These are phyloP conservation scores for Melanaphis sacchari DNA, from an alignment of 1,140 invertebrate genomes.

Conservation along the genomic window DNA sequence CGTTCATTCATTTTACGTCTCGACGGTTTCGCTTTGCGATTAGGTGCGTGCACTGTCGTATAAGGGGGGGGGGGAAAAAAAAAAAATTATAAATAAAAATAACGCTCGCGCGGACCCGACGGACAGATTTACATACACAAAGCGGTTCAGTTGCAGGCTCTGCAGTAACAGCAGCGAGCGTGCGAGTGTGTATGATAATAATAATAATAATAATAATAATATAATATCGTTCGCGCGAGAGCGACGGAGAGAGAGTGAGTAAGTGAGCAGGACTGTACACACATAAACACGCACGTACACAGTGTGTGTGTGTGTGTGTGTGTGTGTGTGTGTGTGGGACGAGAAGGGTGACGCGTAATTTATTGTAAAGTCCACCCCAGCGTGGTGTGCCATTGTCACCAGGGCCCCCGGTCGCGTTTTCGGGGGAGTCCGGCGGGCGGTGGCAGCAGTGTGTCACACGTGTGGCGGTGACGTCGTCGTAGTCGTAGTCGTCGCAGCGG, in stretches of 20 bases:
- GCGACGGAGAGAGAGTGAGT: neutral
- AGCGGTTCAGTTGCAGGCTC: slow-evolving; percentile 41
- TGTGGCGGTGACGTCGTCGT: slow-evolving; percentile 45
- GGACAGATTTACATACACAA: slow-evolving; percentile 47
- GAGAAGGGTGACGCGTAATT: slow-evolving; percentile 50
- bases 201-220: slow-evolving; percentile 2
- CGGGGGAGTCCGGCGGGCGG: slow-evolving; percentile 19
- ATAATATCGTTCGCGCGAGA: neutral
- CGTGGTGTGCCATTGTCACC: slow-evolving; percentile 33
- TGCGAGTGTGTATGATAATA: neutral
- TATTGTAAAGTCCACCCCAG: slow-evolving; percentile 55
- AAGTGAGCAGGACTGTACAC: too few species aligned
- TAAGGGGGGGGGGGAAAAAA: neutral
- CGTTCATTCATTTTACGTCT: neutral
- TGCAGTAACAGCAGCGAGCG: neutral
- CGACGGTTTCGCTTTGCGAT: slow-evolving; percentile 31
- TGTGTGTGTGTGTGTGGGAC: too few species aligned
- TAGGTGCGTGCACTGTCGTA: neutral
- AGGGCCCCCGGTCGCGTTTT: neutral
- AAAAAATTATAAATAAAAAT: slow-evolving; percentile 34
- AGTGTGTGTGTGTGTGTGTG: too few species aligned
- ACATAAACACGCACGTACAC: too few species aligned
- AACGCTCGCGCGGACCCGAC: neutral
- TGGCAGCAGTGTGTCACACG: slow-evolving; percentile 45
- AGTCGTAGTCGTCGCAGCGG: neutral